These are phyloP conservation scores for Sarcophaga peregrina DNA, from an alignment of 1,140 invertebrate genomes.

Conservation along the genomic window DNA sequence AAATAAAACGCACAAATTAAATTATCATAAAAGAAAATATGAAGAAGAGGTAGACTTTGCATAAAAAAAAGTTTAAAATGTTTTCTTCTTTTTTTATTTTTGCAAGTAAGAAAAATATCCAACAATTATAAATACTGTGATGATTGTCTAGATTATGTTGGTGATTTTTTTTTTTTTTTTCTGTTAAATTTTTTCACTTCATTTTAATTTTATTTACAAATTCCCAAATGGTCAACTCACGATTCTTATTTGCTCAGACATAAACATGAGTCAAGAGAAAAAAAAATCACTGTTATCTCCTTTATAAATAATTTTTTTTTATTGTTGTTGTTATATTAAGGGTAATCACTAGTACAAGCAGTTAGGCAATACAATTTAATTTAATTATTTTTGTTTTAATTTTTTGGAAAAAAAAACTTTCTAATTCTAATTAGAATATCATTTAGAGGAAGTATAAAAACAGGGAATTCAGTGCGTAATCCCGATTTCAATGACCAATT, in stretches of 20 bases:
- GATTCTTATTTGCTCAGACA: not conserved
- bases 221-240: constrained; percentile 15
- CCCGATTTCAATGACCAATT: no score
- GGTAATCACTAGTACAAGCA: not conserved
- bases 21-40: not conserved
- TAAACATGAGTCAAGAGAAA: not conserved
- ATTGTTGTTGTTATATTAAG: not conserved
- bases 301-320: not conserved
- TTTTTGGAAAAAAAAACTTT: no score
- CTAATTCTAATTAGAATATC: no score
- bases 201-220: not conserved
- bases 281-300: not conserved
- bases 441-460: no score
- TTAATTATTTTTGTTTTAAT: no score
- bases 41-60: not conserved
- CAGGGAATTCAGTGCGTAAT: no score
- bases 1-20: not conserved
- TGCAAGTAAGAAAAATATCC: no score
- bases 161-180: not conserved
- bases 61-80: constrained; percentile 5
- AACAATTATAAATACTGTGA: not conserved
- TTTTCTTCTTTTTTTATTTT: not conserved
- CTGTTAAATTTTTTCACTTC: not conserved
- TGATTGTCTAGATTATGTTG: not conserved
- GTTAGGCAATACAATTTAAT: no score